Base-by-base conservation (phyloP, 2,113 vertebrate species). In the Petaurus breviceps region DNA sequence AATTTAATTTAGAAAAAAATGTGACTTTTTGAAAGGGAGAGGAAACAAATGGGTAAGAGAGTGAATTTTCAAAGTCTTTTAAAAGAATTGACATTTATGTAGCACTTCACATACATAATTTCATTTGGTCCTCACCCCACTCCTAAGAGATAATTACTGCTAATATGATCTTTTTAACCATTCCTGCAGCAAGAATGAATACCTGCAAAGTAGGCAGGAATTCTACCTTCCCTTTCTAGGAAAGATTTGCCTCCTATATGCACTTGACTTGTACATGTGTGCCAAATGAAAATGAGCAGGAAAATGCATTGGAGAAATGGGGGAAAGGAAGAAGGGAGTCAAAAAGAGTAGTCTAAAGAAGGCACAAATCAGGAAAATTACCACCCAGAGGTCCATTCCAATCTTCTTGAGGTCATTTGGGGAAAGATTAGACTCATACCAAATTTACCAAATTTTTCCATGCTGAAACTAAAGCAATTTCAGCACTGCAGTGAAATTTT, bases 61-160 rank as follows among this genome's bases (percentile, higher is more conserved):
- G 54, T 89, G 89, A 92, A 90, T 92, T 51, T 91, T 91, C 90
- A 89, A 94, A 93, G 47, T 84, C 47, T 92, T 25, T 52, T 93
- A 23, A 43, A 91, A 77, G 25, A 84, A 94, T 31, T 93, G 92
- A 95, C 37, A 92, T 51, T 26, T 52, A 61, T 93, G 52, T 89
- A 95, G 91, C 19, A 68, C 24, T 92, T 84, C 25, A 77, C 5
- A 50, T 61, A 46, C 54, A 50, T 52, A 90, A 92, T 92, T 55
- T 26, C 10, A 90, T 93, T 91, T 2, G 89, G 24, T 96, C 12
- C 49, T 53, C 96, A 43, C 23, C 37, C 68, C n/a, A 84, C 16
- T 23, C 37, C 68, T 43, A 5, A 84, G 16, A 84, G n/a, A 84
- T 2, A 43, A 84, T n/a, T 22, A 23, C 68, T 8, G 43, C 68